Evolutionary conservation across 2,113 vertebrate genomes (phyloP).

Genomic region (Australoheros scitulus): DNA sequence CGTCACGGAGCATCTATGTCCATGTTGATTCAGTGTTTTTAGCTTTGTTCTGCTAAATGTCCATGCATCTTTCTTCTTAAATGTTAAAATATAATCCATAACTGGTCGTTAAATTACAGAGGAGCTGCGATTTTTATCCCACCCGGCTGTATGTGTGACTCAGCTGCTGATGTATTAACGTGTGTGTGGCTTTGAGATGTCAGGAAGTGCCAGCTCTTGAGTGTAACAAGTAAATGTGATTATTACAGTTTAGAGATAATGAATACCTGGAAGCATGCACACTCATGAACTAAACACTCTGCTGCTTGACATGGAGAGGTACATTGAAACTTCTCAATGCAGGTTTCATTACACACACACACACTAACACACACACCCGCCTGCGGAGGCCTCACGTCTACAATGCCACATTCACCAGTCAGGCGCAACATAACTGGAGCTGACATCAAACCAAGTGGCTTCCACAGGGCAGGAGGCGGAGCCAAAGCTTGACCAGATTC

Average conservation of each 20-base stretch:
- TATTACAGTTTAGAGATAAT: neutral
- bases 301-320: neutral
- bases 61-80: neutral
- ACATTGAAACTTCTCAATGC: neutral
- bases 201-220: neutral
- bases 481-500: conserved; percentile 11
- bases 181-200: neutral
- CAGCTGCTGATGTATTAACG: neutral
- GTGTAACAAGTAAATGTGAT: neutral
- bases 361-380: neutral
- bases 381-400: conserved; percentile 43
- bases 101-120: neutral
- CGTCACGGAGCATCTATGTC: too few species aligned
- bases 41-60: neutral
- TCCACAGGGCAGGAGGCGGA: conserved; percentile 14
- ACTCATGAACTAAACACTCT: neutral
- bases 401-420: conserved; percentile 66
- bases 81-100: neutral
- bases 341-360: neutral
- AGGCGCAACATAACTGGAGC: conserved; percentile 68
- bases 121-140: neutral
- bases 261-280: neutral
- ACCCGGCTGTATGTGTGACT: neutral
- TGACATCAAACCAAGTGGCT: conserved; percentile 53
- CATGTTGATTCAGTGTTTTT: neutral